Base-by-base conservation (phyloP, 2,888 invertebrate species). In the Nycteola revayana region DNA sequence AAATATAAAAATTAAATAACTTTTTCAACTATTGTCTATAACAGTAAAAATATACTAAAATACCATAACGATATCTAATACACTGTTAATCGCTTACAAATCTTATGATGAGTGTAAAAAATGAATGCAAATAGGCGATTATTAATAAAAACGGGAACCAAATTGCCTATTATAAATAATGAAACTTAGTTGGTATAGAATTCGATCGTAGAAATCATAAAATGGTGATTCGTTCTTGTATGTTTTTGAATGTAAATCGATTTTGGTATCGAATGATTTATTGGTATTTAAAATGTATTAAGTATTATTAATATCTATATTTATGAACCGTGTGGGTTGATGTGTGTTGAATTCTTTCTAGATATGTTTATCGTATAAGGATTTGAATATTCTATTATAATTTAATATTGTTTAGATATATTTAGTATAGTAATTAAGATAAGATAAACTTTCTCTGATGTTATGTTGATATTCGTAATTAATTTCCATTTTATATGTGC, bases 171-270 rank as follows among this genome's bases (percentile, higher is more conserved):
- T 29, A 42, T 35, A n/a, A 39, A 25, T 34, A 45, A 42, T 45
- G 22, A 7, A 43, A 36, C 33, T 37, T 49, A 9, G 26, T 14
- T 3, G 14, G 17, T 8, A 22, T 20, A 38, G 38, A 45, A 29
- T 36, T 33, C 24, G 21, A 42, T 37, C 40, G 21, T 38, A 43
- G 38, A 36, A 40, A 28, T 28, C 36, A 52, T 40, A 37, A 35
- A 34, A 10, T 10, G 25, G 36, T 43, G 30, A 40, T 39, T 50
- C 28, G 35, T 38, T 32, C 32, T 17, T 42, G 41, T 52, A 24
- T 49, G 35, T 44, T 44, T 42, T 28, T 31, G 37, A 42, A 49
- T 44, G 35, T 36, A 32, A 56, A 56, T 56, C 37, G 38, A 46
- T 54, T 43, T 41, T 7, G 18, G 45, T 41, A 39, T 43, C 31